phyloP scores from a whole-genome alignment of 37 sponge, comb jelly and placozoan genomes.

The Beroe forskalii region DNA sequence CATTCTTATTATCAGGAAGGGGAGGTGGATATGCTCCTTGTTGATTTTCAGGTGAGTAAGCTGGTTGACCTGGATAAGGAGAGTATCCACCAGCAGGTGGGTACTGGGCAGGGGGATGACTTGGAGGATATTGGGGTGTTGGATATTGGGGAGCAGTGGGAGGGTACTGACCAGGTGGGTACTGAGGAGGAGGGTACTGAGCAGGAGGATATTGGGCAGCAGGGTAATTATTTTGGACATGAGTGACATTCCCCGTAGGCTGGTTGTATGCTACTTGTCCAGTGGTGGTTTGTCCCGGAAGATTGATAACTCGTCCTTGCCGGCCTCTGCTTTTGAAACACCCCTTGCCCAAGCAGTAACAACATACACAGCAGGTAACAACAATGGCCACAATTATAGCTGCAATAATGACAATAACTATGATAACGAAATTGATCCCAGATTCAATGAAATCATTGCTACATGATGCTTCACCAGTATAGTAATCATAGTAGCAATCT shows the following conservation, averaged over 20 bases:
- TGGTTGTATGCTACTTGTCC: constrained; percentile 10
- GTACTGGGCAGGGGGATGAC: background rate
- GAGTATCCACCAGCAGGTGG: background rate
- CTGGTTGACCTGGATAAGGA: background rate
- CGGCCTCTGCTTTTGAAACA: background rate
- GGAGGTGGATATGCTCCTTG: background rate
- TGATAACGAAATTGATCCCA: background rate
- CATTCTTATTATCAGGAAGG: too few species aligned
- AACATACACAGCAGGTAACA: background rate
- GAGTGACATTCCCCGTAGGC: background rate
- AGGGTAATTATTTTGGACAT: background rate
- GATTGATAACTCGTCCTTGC: constrained; percentile 20
- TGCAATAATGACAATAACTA: background rate
- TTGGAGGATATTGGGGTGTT: background rate
- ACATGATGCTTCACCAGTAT: background rate
- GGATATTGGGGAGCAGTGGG: background rate
- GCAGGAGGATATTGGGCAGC: constrained; percentile 14
- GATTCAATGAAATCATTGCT: background rate
- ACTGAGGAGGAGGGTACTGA: constrained; percentile 39
- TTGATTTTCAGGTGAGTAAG: background rate
- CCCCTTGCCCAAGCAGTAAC: background rate
- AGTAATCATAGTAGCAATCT: background rate
- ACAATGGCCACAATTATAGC: background rate
- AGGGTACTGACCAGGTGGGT: constrained; percentile 17
- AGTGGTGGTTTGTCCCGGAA: background rate